Evolutionary conservation across 2,797 vertebrate species (phyloP).

Genomic region (Phoebastria nigripes): DNA sequence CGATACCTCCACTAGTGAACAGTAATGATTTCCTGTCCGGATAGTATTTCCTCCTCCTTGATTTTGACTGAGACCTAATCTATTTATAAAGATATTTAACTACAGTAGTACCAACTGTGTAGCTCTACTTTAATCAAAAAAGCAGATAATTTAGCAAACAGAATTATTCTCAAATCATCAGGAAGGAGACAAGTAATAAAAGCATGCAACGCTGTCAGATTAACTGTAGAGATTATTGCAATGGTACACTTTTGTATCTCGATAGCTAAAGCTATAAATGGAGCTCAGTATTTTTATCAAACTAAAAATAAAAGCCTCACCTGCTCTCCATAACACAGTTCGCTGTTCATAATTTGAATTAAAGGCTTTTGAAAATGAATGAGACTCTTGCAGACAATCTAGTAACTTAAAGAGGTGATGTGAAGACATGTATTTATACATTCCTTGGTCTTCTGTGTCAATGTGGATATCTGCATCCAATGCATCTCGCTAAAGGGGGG

Average conservation of each 20-base stretch:
- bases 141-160: background rate
- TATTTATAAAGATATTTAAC: background rate
- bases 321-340: conserved; percentile 95
- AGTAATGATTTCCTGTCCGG: background rate
- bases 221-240: background rate
- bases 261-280: background rate
- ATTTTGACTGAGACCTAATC: background rate
- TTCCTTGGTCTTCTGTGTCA: conserved; percentile 83
- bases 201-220: background rate
- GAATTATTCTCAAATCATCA: background rate
- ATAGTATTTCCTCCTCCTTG: background rate
- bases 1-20: background rate
- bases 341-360: conserved; percentile 97
- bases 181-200: background rate
- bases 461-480: conserved; percentile 82
- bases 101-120: background rate
- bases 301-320: conserved; percentile 65
- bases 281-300: background rate
- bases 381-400: conserved; percentile 95
- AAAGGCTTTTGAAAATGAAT: conserved; percentile 94
- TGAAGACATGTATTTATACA: conserved; percentile 91
- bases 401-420: conserved; percentile 93
- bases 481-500: conserved; percentile 80
- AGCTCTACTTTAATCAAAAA: background rate
- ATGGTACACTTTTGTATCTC: background rate